These are phyloP conservation scores for Oxytorus armatus DNA, from an alignment of 2,888 invertebrate species.

Conservation along the genomic window DNA sequence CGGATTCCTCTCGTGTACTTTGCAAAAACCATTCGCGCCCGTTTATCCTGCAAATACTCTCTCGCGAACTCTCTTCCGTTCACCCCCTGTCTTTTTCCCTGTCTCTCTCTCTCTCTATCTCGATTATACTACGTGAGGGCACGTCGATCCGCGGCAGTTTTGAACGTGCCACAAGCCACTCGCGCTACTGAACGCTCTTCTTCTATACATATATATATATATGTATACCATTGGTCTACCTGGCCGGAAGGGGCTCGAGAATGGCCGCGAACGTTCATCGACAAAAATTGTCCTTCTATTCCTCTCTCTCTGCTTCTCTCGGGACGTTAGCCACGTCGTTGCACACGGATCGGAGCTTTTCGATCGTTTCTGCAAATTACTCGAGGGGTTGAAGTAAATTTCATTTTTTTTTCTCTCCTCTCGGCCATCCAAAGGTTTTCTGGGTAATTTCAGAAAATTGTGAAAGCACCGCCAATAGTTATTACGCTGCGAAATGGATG, in stretches of 20 bases:
- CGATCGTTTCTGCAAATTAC: slow-evolving; percentile 67
- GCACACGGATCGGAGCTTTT: slow-evolving; percentile 63
- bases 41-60: slow-evolving; percentile 65
- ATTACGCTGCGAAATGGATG: slow-evolving; percentile 28
- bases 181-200: slow-evolving; percentile 24
- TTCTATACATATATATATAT: slow-evolving; percentile 19
- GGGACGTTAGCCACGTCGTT: slow-evolving; percentile 26
- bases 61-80: slow-evolving; percentile 34
- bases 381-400: slow-evolving; percentile 44
- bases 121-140: slow-evolving; percentile 67
- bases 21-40: slow-evolving; percentile 66
- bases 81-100: slow-evolving; percentile 1
- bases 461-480: slow-evolving; percentile 40
- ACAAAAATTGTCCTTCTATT: slow-evolving; percentile 59
- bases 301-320: slow-evolving; percentile 17
- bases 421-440: slow-evolving; percentile 17
- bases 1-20: slow-evolving; percentile 65
- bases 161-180: slow-evolving; percentile 62
- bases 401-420: slow-evolving; percentile 19
- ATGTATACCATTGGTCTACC: slow-evolving; percentile 1
- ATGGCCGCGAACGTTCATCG: slow-evolving; percentile 55
- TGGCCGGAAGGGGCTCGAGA: slow-evolving; percentile 51
- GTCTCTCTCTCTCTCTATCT: slow-evolving; percentile 25
- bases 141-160: slow-evolving; percentile 62
- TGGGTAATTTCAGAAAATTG: slow-evolving; percentile 60